Percentiles rank a stretch among this genome's conserved stretches.
phyloP scores from a whole-genome alignment of 2,888 invertebrate species.

The Dichetophora obliterata region DNA sequence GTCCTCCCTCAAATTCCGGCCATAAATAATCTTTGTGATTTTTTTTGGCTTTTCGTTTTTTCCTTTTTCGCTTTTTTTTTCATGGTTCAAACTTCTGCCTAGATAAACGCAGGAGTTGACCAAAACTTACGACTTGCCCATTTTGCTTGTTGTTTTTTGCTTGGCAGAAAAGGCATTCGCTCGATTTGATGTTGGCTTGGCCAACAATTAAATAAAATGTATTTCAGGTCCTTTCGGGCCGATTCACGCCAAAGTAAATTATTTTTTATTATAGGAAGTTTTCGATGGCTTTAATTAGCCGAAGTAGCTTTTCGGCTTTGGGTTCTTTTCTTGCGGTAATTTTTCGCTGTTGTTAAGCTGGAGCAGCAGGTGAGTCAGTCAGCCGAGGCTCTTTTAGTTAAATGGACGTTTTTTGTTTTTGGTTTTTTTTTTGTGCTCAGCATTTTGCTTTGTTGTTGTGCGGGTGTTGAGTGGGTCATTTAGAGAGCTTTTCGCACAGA shows the following conservation, averaged over 20 bases:
- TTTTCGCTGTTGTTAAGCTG: not conserved
- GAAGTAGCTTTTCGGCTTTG: slow-evolving; percentile 49
- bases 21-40: no score
- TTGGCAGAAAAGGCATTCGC: no score
- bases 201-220: not conserved
- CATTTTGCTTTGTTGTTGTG: not conserved
- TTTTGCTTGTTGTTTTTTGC: no score
- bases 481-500: slow-evolving; percentile 44
- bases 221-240: slow-evolving; percentile 16
- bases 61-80: not conserved
- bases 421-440: not conserved
- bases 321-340: slow-evolving; percentile 3
- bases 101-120: no score
- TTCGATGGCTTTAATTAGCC: slow-evolving; percentile 58
- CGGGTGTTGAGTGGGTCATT: slow-evolving; percentile 44
- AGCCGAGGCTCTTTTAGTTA: not conserved
- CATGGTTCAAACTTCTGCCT: no score
- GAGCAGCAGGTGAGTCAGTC: slow-evolving; percentile 3
- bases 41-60: not conserved
- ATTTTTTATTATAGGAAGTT: slow-evolving; percentile 58
- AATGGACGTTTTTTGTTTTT: slow-evolving; percentile 21
- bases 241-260: slow-evolving; percentile 54
- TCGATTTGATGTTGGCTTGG: slow-evolving; percentile 8
- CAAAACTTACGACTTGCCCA: no score
- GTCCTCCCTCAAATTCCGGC: not conserved